Evolutionary conservation across 2,888 invertebrate genomes (phyloP), one percentile per base, ranked within the genome.

Genomic region (Microctonus hyperodae): DNA sequence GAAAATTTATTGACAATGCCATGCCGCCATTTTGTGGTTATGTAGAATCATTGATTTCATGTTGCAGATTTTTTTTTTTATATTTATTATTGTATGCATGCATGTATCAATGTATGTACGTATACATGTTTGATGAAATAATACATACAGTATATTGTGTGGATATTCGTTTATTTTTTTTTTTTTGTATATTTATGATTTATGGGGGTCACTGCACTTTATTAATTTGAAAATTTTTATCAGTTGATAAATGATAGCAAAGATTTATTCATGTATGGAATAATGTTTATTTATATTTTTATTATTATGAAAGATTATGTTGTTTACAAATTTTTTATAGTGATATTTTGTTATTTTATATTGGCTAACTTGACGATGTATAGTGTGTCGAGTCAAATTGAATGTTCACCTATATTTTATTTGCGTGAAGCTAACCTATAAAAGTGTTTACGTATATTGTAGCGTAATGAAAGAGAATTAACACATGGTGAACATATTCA

Each of bases 301-400:
- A n/a, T n/a, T n/a, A n/a, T n/a, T n/a, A n/a, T n/a, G n/a, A 16
- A 10, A 55, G 31, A 55, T 28, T 1, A 20, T 7, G 31, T 55
- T 55, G 55, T 55, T 55, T 55, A 55, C 28, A 33, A 16, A 51
- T 51, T 1, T 51, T n/a, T n/a, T 28, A 33, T 7, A 33, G 55
- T 28, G 16, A 28, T n/a, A 55, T n/a, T 20, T 55, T 55, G 16
- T 33, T 9, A 7, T 20, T 33, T 55, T 2, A 31, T 13, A 28
- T 55, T 55, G 55, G 55, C 31, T 31, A 4, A 1, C 44, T 7
- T 44, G 44, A 7, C 5, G 9, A 13, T 33, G 5, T 28, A 7
- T 6, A n/a, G n/a, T n/a, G n/a, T 33, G 31, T n/a, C 31, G 16
- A 33, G 28, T n/a, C 28, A 28, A 7, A 2, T n/a, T 13, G 20